Percentiles rank a stretch among this genome's conserved stretches.
Conservation (phyloP, 2,113 vertebrate genomes). For the Halcyon malimbica region DNA sequence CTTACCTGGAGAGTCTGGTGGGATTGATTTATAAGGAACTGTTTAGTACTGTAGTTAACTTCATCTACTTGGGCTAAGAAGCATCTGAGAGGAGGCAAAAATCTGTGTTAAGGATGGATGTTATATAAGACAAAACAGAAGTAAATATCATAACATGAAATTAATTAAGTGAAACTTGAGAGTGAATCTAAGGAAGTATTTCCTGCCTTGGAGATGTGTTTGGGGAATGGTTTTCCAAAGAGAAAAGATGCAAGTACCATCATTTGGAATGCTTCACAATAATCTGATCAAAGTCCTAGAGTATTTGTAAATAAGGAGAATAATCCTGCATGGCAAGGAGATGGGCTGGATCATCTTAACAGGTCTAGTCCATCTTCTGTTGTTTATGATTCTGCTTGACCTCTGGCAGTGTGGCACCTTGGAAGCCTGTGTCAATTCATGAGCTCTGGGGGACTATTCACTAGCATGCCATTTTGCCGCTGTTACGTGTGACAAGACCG, state of each 20-base stretch:
- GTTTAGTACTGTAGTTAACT: conserved; percentile 13
- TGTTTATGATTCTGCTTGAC: conserved; percentile 62
- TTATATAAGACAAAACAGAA: conserved; percentile 9
- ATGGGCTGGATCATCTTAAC: conserved; percentile 38
- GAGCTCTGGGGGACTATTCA: conserved; percentile 38
- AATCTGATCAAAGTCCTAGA: neutral
- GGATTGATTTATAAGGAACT: neutral
- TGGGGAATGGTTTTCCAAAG: conserved; percentile 38
- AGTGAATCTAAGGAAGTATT: conserved; percentile 13
- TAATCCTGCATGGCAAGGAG: conserved; percentile 60
- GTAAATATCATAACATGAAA: conserved; percentile 37
- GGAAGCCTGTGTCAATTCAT: conserved; percentile 48
- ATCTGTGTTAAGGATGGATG: neutral
- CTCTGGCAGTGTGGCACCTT: conserved; percentile 64
- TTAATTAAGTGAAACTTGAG: conserved; percentile 51
- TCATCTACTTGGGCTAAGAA: conserved; percentile 58
- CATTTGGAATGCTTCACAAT: conserved; percentile 38
- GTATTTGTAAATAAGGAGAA: conserved; percentile 6
- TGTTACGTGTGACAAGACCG: neutral
- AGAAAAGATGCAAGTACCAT: conserved; percentile 20
- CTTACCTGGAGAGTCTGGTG: neutral
- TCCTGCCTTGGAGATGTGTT: conserved; percentile 9
- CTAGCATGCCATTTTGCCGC: conserved; percentile 37
- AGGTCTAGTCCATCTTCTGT: conserved; percentile 60
- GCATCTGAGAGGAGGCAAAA: conserved; percentile 60